A percentile compares a stretch with the other conserved stretches of the same genome.
phyloP scores from a whole-genome alignment of 2,888 invertebrate species.

The Leptogaster cylindrica region DNA sequence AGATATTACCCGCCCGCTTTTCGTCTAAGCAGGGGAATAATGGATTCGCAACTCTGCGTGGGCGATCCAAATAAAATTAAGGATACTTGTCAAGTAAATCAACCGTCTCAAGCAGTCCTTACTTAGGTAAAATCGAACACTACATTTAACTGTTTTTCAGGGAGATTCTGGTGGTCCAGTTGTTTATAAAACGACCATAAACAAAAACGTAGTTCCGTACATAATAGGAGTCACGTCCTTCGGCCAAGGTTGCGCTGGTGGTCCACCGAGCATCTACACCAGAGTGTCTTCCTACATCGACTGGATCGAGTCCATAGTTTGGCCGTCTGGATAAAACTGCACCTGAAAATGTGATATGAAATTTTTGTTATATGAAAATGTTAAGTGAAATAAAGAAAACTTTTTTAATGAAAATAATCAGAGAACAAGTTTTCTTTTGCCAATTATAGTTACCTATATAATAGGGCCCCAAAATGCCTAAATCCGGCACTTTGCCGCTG shows the following conservation, averaged over 20 bases:
- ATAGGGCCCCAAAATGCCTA: too few relatives aligned
- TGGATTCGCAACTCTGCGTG: conserved; percentile 14
- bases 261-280: conserved; percentile 59
- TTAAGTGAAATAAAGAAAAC: too few relatives aligned
- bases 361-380: too few relatives aligned
- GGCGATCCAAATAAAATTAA: conserved; percentile 50
- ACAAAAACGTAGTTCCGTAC: conserved; percentile 1
- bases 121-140: not conserved
- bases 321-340: conserved; percentile 22
- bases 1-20: conserved; percentile 30
- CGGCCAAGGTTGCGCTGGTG: conserved; percentile 59
- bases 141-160: not conserved
- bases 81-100: conserved; percentile 42
- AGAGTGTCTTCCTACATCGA: conserved; percentile 57
- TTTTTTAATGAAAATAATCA: too few relatives aligned
- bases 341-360: too few relatives aligned
- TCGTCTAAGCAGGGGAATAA: conserved; percentile 1
- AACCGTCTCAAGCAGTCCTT: not conserved
- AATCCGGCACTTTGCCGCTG: too few relatives aligned
- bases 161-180: conserved; percentile 36
- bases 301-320: conserved; percentile 60
- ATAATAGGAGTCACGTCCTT: conserved; percentile 59
- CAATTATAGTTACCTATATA: too few relatives aligned
- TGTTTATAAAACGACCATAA: not conserved
- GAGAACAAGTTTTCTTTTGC: too few relatives aligned